phyloP scores from a whole-genome alignment of 2,888 invertebrate genomes.

The Vanessa cardui region DNA sequence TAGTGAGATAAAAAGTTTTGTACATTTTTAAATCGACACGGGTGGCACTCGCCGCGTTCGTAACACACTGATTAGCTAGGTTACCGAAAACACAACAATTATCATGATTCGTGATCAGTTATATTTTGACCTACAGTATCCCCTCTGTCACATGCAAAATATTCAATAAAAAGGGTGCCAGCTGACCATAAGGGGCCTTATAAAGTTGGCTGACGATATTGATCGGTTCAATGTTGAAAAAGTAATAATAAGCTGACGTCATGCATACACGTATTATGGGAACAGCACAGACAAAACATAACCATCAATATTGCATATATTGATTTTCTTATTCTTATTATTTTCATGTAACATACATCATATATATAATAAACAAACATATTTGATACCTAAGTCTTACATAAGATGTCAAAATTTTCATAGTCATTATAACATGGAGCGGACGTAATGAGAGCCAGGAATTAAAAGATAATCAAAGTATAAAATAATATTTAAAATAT shows the following conservation, averaged over 20 bases:
- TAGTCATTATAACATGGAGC: too few species aligned
- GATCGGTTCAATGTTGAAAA: conserved; percentile 48
- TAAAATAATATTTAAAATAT: too few species aligned
- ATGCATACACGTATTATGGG: conserved; percentile 33
- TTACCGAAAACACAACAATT: conserved; percentile 40
- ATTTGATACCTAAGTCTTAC: too few species aligned
- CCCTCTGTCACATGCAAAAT: conserved; percentile 50
- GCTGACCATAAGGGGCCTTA: conserved; percentile 55
- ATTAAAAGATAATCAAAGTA: too few species aligned
- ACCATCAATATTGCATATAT: conserved; percentile 33
- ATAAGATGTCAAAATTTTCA: too few species aligned
- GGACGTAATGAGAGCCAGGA: too few species aligned
- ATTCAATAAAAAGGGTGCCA: conserved; percentile 43
- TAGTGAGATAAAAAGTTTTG: conserved; percentile 24
- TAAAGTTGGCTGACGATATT: conserved; percentile 56
- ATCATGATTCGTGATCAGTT: conserved; percentile 51
- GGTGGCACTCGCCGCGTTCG: conserved; percentile 66
- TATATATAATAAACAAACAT: neutral
- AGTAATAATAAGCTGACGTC: conserved; percentile 44
- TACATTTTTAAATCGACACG: conserved; percentile 58
- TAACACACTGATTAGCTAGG: conserved; percentile 50
- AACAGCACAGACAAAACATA: conserved; percentile 35
- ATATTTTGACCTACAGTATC: conserved; percentile 48
- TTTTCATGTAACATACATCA: neutral
- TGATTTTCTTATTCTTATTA: conserved; percentile 24